phyloP scores from a whole-genome alignment of 2,113 vertebrate species.

The Jacana jacana region DNA sequence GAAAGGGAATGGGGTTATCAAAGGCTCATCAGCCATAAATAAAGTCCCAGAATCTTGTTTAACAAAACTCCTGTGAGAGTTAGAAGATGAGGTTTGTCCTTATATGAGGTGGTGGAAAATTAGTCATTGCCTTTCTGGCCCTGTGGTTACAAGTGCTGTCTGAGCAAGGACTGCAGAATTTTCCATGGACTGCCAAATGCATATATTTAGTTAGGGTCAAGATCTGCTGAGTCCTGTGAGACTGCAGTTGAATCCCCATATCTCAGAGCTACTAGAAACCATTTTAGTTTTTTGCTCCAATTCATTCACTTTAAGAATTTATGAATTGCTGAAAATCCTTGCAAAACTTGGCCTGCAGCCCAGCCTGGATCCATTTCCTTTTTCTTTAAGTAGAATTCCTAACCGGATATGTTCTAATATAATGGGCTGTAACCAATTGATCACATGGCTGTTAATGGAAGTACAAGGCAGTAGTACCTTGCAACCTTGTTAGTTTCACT shows the following conservation, averaged over 20 bases:
- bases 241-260: background rate
- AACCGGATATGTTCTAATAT: background rate
- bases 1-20: background rate
- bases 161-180: background rate
- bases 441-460: background rate
- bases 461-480: background rate
- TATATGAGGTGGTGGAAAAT: background rate
- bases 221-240: background rate
- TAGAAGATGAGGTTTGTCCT: background rate
- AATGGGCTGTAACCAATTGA: slow-evolving; percentile 26
- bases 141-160: background rate
- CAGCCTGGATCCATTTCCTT: background rate
- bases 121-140: background rate
- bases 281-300: background rate
- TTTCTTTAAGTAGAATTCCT: background rate
- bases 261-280: background rate
- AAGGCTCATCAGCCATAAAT: background rate
- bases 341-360: background rate
- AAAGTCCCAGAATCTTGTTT: background rate
- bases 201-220: background rate
- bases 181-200: background rate
- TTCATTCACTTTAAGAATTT: background rate
- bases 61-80: background rate
- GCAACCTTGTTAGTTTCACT: background rate
- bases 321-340: background rate